Conservation (phyloP, 1,140 invertebrate species). For the Tetramorium alpestre region DNA sequence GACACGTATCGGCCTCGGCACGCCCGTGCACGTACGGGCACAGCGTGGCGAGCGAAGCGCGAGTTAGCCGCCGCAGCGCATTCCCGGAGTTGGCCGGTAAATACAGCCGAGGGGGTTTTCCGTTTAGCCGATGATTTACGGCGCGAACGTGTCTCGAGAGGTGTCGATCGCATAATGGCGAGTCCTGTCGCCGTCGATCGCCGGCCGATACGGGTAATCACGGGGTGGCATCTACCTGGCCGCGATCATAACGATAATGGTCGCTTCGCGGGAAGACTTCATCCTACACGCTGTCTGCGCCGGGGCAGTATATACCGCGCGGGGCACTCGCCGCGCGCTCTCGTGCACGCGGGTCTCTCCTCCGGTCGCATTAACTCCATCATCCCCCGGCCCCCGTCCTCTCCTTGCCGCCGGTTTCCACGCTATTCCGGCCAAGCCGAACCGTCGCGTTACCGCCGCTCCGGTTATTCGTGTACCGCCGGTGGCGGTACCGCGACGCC, state of each 20-base stretch:
- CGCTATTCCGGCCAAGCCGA: background rate
- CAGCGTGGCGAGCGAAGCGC: background rate
- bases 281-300: conserved; percentile 72
- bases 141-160: conserved; percentile 81
- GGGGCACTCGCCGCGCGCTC: conserved; percentile 20
- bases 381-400: background rate
- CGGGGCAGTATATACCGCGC: conserved; percentile 34
- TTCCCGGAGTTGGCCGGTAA: conserved; percentile 65
- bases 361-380: conserved; percentile 40
- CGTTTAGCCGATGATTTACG: conserved; percentile 81
- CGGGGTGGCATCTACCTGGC: conserved; percentile 81
- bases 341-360: conserved; percentile 41
- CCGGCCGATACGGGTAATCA: conserved; percentile 82
- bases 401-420: background rate
- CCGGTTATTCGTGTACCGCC: conserved; percentile 43
- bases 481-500: background rate
- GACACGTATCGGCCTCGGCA: conserved; percentile 21
- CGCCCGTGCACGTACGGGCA: conserved; percentile 14
- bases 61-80: conserved; percentile 51
- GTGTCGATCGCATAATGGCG: conserved; percentile 84
- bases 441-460: conserved; percentile 52
- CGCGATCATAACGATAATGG: conserved; percentile 82
- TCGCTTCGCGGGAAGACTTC: conserved; percentile 80
- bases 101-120: conserved; percentile 77
- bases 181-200: conserved; percentile 83